Percentiles rank a stretch among this genome's conserved stretches.
Evolutionary conservation across 2,113 vertebrate species (phyloP).

Genomic region (Crotalus tigris): DNA sequence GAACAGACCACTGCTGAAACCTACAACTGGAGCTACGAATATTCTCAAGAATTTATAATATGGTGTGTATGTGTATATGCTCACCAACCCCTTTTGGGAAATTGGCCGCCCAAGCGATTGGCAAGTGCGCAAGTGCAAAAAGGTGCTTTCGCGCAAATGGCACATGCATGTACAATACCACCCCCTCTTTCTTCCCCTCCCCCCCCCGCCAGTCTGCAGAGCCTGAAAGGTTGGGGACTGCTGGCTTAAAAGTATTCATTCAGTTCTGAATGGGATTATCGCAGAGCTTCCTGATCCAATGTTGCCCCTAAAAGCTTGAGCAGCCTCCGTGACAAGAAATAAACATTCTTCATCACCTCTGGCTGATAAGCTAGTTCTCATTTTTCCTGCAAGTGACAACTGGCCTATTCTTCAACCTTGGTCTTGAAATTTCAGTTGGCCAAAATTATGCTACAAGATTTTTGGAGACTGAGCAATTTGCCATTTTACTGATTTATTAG

Average conservation of each 20-base stretch:
- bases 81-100: neutral
- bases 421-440: neutral
- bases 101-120: neutral
- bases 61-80: neutral
- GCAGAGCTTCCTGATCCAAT: neutral
- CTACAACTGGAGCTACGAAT: neutral
- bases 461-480: neutral
- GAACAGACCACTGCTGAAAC: neutral
- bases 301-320: neutral
- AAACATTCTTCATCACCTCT: neutral
- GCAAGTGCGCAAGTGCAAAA: too few relatives aligned
- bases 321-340: neutral
- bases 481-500: neutral
- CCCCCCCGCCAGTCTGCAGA: neutral
- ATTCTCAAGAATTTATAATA: neutral
- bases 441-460: neutral
- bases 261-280: neutral
- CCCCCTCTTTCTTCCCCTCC: too few relatives aligned
- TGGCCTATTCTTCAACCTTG: neutral
- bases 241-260: neutral
- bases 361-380: neutral
- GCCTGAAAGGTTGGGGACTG: neutral
- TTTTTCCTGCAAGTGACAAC: neutral
- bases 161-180: neutral
- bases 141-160: neutral